Conservation (phyloP, 2,113 vertebrate species). For the Isurus oxyrinchus region DNA sequence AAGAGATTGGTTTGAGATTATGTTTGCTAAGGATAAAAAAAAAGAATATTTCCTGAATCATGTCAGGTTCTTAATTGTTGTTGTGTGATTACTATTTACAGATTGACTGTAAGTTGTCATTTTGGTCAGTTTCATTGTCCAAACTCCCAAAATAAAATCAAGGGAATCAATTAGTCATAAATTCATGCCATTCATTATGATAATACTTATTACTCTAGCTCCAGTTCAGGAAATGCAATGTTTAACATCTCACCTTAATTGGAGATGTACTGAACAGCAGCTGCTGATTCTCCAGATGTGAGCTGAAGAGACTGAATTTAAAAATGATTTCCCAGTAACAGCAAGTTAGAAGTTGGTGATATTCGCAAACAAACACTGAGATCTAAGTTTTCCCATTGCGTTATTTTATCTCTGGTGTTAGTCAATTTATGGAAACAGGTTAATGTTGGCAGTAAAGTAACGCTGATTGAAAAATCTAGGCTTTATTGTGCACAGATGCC, state of each 20-base stretch:
- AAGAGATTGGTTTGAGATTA: not conserved
- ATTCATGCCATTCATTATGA: not conserved
- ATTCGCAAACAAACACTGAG: not conserved
- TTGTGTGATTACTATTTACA: not conserved
- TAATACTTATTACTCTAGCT: not conserved
- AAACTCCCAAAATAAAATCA: not conserved
- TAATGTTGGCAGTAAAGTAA: not conserved
- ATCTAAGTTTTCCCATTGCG: not conserved
- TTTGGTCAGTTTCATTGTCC: not conserved
- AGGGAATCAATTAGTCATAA: not conserved
- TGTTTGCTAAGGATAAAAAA: not conserved
- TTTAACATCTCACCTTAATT: not conserved
- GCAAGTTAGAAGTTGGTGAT: not conserved
- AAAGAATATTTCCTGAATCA: not conserved
- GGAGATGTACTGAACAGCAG: not conserved
- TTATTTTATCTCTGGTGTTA: not conserved
- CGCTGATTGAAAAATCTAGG: not conserved
- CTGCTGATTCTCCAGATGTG: not conserved
- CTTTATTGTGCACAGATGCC: not conserved
- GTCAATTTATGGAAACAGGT: not conserved
- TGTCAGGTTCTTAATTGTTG: not conserved
- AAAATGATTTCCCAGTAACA: not conserved
- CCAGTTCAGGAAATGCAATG: not conserved
- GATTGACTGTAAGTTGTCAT: not conserved
- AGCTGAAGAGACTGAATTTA: not conserved